phyloP scores from a whole-genome alignment of 2,113 vertebrate genomes.

The Polypterus senegalus region DNA sequence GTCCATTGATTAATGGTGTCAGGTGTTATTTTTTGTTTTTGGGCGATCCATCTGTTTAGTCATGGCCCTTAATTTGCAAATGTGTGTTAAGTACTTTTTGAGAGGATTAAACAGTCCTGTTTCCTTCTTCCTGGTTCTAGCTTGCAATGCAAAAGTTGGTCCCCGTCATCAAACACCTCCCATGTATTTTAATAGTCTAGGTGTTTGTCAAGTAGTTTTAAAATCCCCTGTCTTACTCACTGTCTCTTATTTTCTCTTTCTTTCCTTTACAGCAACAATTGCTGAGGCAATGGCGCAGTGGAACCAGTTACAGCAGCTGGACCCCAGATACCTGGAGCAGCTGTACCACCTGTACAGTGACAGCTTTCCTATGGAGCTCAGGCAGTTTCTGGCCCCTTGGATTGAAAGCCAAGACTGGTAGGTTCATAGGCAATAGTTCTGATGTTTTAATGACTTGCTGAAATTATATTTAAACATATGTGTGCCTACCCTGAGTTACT shows the following conservation, averaged over 20 bases:
- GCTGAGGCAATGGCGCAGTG: conserved; percentile 83
- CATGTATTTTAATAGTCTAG: not conserved
- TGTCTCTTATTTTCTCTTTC: not conserved
- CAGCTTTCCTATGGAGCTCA: conserved; percentile 96
- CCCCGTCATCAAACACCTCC: not conserved
- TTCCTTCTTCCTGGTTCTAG: too few relatives aligned
- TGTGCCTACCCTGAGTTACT: too few relatives aligned
- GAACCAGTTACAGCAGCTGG: conserved; percentile 96
- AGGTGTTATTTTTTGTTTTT: too few relatives aligned
- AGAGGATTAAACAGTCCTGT: too few relatives aligned
- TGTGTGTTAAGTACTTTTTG: too few relatives aligned
- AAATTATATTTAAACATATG: too few relatives aligned
- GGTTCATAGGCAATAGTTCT: conserved; percentile 17
- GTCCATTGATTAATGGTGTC: too few relatives aligned
- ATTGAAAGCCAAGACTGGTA: conserved; percentile 97
- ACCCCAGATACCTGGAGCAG: conserved; percentile 92
- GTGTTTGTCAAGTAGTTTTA: not conserved
- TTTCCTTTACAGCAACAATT: conserved; percentile 1
- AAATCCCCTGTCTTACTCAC: not conserved
- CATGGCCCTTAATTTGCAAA: too few relatives aligned
- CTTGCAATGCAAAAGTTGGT: too few relatives aligned
- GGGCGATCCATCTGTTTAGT: too few relatives aligned
- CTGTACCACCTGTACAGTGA: conserved; percentile 95
- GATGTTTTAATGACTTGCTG: too few relatives aligned
- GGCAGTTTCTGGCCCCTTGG: conserved; percentile 93